Percentiles rank a stretch among this genome's conserved stretches.
Conservation (phyloP, 2,113 vertebrate genomes). For the Pseudopipra pipra region DNA sequence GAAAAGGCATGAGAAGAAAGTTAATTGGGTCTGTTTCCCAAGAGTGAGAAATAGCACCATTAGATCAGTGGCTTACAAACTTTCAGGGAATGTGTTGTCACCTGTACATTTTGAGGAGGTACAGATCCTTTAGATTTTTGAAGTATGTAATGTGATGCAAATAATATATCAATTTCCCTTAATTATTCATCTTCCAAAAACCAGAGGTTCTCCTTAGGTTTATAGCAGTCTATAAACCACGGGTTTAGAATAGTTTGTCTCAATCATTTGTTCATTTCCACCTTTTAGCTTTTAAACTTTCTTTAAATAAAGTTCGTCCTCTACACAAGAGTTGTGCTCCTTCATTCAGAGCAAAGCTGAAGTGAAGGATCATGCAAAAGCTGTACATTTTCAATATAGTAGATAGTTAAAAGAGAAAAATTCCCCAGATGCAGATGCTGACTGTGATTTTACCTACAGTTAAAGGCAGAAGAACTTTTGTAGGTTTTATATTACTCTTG, state of each 20-base stretch:
- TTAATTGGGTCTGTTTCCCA: neutral
- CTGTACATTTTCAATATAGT: neutral
- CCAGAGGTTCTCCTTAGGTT: neutral
- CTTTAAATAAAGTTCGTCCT: neutral
- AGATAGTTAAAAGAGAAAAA: neutral
- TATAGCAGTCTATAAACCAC: neutral
- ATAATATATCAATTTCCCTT: neutral
- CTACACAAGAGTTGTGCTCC: neutral
- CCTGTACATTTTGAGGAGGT: neutral
- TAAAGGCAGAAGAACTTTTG: neutral
- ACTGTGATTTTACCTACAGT: neutral
- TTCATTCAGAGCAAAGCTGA: neutral
- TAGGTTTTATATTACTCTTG: neutral
- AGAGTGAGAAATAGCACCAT: neutral
- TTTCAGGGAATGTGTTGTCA: neutral
- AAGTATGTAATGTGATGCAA: neutral
- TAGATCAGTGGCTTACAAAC: neutral
- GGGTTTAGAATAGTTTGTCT: neutral
- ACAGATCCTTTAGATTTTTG: neutral
- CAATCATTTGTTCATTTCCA: neutral
- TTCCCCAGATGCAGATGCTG: rapidly evolving
- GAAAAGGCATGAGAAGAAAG: neutral
- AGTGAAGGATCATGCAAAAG: neutral
- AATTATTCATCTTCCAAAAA: neutral
- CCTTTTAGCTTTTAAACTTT: neutral